These are phyloP conservation scores for Eumacrocentrus americanus DNA, from an alignment of 2,888 invertebrate genomes.

Conservation along the genomic window DNA sequence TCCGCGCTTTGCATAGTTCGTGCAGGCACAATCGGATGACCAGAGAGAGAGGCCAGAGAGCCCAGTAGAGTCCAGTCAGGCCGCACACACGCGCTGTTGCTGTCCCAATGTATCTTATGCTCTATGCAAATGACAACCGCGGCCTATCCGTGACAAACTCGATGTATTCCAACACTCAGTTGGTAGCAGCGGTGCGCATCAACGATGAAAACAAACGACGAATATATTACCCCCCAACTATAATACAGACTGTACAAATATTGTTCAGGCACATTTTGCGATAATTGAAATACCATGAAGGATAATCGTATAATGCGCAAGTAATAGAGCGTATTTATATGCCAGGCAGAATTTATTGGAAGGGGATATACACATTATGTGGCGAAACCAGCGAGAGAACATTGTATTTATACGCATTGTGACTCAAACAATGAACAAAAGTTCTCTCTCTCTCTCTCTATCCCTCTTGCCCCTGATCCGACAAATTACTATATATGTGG, in stretches of 20 bases:
- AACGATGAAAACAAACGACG: slow-evolving; percentile 4
- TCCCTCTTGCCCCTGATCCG: slow-evolving; percentile 20
- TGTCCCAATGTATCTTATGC: slow-evolving; percentile 26
- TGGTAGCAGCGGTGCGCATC: neutral
- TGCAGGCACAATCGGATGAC: slow-evolving; percentile 8
- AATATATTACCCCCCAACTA: slow-evolving; percentile 11
- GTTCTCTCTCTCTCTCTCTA: slow-evolving; percentile 18
- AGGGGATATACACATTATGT: slow-evolving; percentile 23
- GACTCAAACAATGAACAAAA: slow-evolving; percentile 35
- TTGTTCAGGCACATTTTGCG: slow-evolving; percentile 18
- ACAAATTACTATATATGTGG: slow-evolving; percentile 25
- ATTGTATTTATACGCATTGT: slow-evolving; percentile 25
- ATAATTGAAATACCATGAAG: slow-evolving; percentile 27
- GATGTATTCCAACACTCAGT: slow-evolving; percentile 23
- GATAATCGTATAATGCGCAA: slow-evolving; percentile 32
- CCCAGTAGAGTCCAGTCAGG: neutral
- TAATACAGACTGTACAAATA: slow-evolving; percentile 10
- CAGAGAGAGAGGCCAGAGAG: slow-evolving; percentile 3
- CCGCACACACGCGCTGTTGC: neutral
- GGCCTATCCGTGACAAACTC: slow-evolving; percentile 25
- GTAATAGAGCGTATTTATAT: slow-evolving; percentile 33
- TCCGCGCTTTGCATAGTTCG: slow-evolving; percentile 23
- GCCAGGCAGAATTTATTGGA: slow-evolving; percentile 23
- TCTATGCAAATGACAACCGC: slow-evolving; percentile 16
- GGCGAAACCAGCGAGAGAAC: slow-evolving; percentile 25